These are phyloP conservation scores for Pectinophora gossypiella DNA, from an alignment of 1,140 invertebrate species.

Conservation along the genomic window DNA sequence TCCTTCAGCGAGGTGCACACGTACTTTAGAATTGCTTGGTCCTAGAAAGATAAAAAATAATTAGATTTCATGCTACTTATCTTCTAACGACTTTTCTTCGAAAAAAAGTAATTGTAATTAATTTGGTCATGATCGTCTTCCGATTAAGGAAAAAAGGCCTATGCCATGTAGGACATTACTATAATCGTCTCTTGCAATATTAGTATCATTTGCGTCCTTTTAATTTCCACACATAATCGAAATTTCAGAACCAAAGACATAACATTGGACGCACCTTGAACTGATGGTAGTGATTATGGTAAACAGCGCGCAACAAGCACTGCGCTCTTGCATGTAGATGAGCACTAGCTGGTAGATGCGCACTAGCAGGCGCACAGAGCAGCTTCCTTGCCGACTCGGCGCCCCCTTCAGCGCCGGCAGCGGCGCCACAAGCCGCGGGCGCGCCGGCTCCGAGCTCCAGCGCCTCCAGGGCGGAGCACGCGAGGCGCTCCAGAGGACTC, in stretches of 20 bases:
- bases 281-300: slow-evolving; percentile 87
- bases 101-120: no score
- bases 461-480: slow-evolving; percentile 63
- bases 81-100: no score
- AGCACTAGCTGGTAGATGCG: slow-evolving; percentile 86
- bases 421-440: slow-evolving; percentile 18
- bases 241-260: no score
- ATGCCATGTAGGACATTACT: no score
- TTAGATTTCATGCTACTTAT: neutral
- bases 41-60: slow-evolving; percentile 37
- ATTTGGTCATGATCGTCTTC: no score
- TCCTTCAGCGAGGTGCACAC: slow-evolving; percentile 82
- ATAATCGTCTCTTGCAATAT: no score
- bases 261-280: no score
- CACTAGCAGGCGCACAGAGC: slow-evolving; percentile 89
- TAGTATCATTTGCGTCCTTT: no score
- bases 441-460: slow-evolving; percentile 56
- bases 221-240: no score
- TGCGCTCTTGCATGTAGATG: slow-evolving; percentile 87
- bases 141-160: no score
- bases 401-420: slow-evolving; percentile 35
- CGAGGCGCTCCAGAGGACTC: slow-evolving; percentile 60
- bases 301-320: slow-evolving; percentile 87
- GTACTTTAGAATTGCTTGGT: slow-evolving; percentile 86
- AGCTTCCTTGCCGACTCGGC: slow-evolving; percentile 80